Evolutionary conservation across 2,888 invertebrate species (phyloP).

Genomic region (Acronicta alni): DNA sequence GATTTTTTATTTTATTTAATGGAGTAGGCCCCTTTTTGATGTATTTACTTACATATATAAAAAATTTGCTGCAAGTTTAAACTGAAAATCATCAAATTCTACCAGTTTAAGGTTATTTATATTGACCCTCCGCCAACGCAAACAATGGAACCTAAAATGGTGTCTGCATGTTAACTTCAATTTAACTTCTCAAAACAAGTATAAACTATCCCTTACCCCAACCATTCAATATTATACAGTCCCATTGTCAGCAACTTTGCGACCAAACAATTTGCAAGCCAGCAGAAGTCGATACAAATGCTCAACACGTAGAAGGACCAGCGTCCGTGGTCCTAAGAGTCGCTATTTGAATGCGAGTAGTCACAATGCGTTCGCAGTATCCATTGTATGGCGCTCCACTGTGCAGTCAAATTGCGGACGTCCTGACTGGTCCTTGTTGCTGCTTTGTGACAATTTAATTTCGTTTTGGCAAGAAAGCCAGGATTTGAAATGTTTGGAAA

Average conservation of each 20-base stretch:
- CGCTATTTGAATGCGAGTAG: conserved; percentile 39
- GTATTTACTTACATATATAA: no score
- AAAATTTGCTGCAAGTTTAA: no score
- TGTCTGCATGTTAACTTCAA: neutral
- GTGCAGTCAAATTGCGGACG: conserved; percentile 42
- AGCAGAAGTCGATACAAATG: conserved; percentile 33
- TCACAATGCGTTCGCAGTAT: conserved; percentile 38
- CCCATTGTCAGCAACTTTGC: conserved; percentile 34
- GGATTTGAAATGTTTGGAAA: conserved; percentile 20
- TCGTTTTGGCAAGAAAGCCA: conserved; percentile 30
- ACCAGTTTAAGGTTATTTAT: no score
- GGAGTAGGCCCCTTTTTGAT: no score
- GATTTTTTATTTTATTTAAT: no score
- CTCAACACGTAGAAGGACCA: conserved; percentile 41
- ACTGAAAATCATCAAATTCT: no score
- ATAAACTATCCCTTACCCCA: neutral
- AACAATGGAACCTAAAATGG: neutral
- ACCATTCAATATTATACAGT: conserved; percentile 17
- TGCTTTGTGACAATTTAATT: conserved; percentile 46
- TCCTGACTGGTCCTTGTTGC: conserved; percentile 31
- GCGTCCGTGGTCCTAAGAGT: conserved; percentile 30
- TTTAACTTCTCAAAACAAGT: conserved; percentile 1
- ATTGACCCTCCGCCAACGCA: neutral
- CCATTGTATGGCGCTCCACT: conserved; percentile 36
- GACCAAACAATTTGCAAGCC: conserved; percentile 43